A percentile compares a stretch with the other conserved stretches of the same genome.
Evolutionary conservation across 2,888 invertebrate species (phyloP).

Genomic region (Tiliacea aurago): DNA sequence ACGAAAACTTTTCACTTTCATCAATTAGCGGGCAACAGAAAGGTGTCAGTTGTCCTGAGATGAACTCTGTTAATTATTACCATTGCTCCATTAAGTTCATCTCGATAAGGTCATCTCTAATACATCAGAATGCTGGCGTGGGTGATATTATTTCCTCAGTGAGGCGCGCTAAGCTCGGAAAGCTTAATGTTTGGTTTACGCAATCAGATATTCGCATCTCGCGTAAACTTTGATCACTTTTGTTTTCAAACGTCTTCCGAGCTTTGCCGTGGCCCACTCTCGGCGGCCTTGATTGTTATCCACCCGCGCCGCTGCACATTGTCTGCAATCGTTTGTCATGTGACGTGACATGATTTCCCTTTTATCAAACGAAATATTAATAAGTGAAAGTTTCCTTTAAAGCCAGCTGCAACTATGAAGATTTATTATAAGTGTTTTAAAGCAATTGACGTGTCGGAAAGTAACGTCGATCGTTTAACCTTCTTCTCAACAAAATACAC

Average conservation of each 20-base stretch:
- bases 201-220: slow-evolving; percentile 72
- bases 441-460: slow-evolving; percentile 72
- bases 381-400: slow-evolving; percentile 81
- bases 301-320: slow-evolving; percentile 78
- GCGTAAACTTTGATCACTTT: slow-evolving; percentile 85
- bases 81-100: slow-evolving; percentile 52
- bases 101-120: slow-evolving; percentile 50
- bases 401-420: slow-evolving; percentile 65
- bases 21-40: slow-evolving; percentile 60
- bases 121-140: slow-evolving; percentile 64
- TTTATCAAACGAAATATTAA: slow-evolving; percentile 83
- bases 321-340: slow-evolving; percentile 80
- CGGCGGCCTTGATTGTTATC: slow-evolving; percentile 81
- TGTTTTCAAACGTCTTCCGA: slow-evolving; percentile 82
- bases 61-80: slow-evolving; percentile 63
- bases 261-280: slow-evolving; percentile 71
- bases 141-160: slow-evolving; percentile 60
- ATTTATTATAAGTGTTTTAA: slow-evolving; percentile 70
- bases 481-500: slow-evolving; percentile 72
- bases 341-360: slow-evolving; percentile 83
- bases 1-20: slow-evolving; percentile 68
- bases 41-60: slow-evolving; percentile 56
- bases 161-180: slow-evolving; percentile 41
- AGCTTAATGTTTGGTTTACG: slow-evolving; percentile 68
- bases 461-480: slow-evolving; percentile 75